Base-by-base conservation (phyloP, 2,797 vertebrate species). In the Lindbergichthys nudifrons region DNA sequence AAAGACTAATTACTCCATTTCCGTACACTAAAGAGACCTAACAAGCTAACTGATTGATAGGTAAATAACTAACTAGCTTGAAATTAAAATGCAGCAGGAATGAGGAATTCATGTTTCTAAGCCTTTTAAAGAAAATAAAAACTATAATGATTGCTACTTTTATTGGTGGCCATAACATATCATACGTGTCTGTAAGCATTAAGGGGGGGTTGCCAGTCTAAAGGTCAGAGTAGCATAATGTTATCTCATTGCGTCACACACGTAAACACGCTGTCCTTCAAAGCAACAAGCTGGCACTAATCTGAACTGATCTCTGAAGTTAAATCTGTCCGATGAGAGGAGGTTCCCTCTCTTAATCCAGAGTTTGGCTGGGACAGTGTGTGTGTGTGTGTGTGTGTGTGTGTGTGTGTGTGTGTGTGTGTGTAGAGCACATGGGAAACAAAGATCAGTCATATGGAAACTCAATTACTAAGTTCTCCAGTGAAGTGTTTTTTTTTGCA, bases 161-260 rank as follows among this genome's bases (percentile, higher is more conserved):
- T 26, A 26, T 3, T 26, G 23, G 23, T 26, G 4, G 23, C 23
- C 23, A 26, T 26, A n/a, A n/a, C 46, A 42, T 21, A 42, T 21
- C 18, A 15, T 19, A 53, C 43, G 46, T 13, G 11, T 70, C 32
- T 52, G 21, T 53, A 46, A 63, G 57, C 50, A 61, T n/a, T 39
- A n/a, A 13, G n/a, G 13, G 0, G 32, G 19, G 21, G 36, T 59
- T 47, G 6, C 10, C 13, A 63, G 16, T 69, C 57, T 42, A 59
- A 72, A 56, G 15, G 57, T 69, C 61, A 54, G 62, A 51, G 42
- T 13, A n/a, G 56, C 48, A 45, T 19, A 57, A 65, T 39, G 8
- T 5, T 71, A 69, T 73, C 80, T 59, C 16, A 2, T 70, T 77
- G 65, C 58, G 54, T 60, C 50, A 26, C 50, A 66, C 70, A 79